phyloP scores from a whole-genome alignment of 2,113 vertebrate genomes.

The Plotosus lineatus region DNA sequence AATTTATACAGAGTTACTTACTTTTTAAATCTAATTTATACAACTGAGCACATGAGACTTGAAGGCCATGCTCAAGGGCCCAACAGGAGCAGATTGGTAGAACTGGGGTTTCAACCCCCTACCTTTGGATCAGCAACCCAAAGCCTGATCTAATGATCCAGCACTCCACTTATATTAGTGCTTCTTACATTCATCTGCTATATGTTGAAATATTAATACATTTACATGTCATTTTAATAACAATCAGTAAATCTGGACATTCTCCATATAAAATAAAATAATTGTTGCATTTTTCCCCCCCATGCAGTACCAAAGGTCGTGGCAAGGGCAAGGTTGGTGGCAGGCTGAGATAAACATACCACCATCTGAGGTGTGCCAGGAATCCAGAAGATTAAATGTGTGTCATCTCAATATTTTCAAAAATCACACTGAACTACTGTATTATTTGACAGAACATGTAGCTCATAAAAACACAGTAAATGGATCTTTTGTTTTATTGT shows the following conservation, averaged over 20 bases:
- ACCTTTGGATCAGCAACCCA: too few relatives aligned
- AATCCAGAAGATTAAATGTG: constrained; percentile 32
- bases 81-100: too few relatives aligned
- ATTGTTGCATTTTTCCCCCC: constrained; percentile 29
- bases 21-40: too few relatives aligned
- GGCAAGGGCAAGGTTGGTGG: constrained; percentile 68
- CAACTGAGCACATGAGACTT: too few relatives aligned
- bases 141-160: too few relatives aligned
- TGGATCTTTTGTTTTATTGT: constrained; percentile 30
- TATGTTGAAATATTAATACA: neutral
- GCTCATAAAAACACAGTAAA: constrained; percentile 41
- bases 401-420: constrained; percentile 1
- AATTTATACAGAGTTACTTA: too few relatives aligned
- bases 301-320: constrained; percentile 70
- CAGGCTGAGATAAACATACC: constrained; percentile 63
- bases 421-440: neutral
- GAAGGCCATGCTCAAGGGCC: too few relatives aligned
- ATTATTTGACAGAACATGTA: constrained; percentile 35
- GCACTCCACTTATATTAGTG: too few relatives aligned
- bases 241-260: neutral
- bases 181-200: neutral
- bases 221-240: neutral
- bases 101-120: too few relatives aligned
- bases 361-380: constrained; percentile 20
- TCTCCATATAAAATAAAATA: neutral